Percentiles rank a stretch among this genome's conserved stretches.
phyloP scores from a whole-genome alignment of 1,140 invertebrate genomes.

The Tyrophagus putrescentiae region DNA sequence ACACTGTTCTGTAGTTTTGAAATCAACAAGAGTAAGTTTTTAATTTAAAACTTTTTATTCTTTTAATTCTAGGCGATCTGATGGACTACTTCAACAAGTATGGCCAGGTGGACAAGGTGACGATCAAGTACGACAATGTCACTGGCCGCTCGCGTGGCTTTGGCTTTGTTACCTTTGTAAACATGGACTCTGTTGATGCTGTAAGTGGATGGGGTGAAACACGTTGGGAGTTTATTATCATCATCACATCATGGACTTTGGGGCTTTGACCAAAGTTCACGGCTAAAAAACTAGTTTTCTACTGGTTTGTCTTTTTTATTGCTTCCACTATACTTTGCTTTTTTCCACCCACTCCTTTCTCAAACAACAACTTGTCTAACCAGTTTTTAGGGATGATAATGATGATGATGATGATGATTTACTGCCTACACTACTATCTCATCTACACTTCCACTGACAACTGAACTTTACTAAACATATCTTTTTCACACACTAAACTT shows the following conservation, averaged over 20 bases:
- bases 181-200: conserved; percentile 72
- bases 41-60: conserved; percentile 14
- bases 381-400: neutral
- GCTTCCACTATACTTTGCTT: neutral
- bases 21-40: neutral
- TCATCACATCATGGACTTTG: too few species aligned
- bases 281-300: too few species aligned
- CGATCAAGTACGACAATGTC: conserved; percentile 78
- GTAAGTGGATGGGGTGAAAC: too few species aligned
- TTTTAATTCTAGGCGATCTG: conserved; percentile 63
- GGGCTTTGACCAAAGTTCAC: too few species aligned
- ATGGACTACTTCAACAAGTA: conserved; percentile 73
- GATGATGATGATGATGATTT: conserved; percentile 1
- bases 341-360: neutral
- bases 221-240: too few species aligned
- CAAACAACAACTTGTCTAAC: neutral
- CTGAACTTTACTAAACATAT: neutral
- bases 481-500: too few species aligned
- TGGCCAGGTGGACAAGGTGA: conserved; percentile 81
- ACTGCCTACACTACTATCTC: conserved; percentile 22
- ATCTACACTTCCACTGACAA: neutral
- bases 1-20: too few species aligned
- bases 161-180: conserved; percentile 84
- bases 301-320: neutral
- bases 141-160: conserved; percentile 78